Base-by-base conservation (phyloP, 2,797 vertebrate genomes). In the Melanotaenia boesemani region DNA sequence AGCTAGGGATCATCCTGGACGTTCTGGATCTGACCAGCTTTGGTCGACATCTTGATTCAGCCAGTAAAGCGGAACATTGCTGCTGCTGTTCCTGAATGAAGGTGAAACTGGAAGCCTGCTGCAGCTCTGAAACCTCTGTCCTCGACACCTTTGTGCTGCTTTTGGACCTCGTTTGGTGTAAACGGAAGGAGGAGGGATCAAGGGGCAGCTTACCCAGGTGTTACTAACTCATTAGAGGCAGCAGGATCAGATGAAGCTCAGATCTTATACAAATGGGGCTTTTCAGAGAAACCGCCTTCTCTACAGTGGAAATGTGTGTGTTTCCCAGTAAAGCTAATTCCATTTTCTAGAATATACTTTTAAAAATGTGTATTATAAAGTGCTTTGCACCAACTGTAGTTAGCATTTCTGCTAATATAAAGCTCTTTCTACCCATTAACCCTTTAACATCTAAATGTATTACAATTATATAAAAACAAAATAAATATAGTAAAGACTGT, bases 131-230 rank as follows among this genome's bases (percentile, higher is more conserved):
- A 28, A 26, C 20, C 22, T 37, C 41, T 72, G 75, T 74, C 65
- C 76, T n/a, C 11, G 63, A 10, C 60, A 70, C 46, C 60, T 10
- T 15, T 50, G 28, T 18, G 62, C 28, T 32, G 50, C 73, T 62
- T 64, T 65, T 48, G 39, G 58, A 32, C 65, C 68, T 72, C 54
- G 36, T 81, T 41, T 81, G 65, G 76, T 71, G 76, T 82, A 72
- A 86, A 82, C 72, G 70, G 46, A 50, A 59, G 81, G 75, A 76
- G 59, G 69, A 63, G 69, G 77, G 85, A 83, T 87, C 70, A 76
- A 67, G 70, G 70, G 60, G 52, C 67, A 72, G 82, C 56, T 80
- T 70, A 85, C 56, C 30, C 60, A 73, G 63, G 77, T 85, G 71
- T 74, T 75, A 72, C 61, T 2, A 56, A 72, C 82, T 86, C 82